These are phyloP conservation scores for Drosophila trapezifrons DNA, from an alignment of 1,140 invertebrate species.

Conservation along the genomic window DNA sequence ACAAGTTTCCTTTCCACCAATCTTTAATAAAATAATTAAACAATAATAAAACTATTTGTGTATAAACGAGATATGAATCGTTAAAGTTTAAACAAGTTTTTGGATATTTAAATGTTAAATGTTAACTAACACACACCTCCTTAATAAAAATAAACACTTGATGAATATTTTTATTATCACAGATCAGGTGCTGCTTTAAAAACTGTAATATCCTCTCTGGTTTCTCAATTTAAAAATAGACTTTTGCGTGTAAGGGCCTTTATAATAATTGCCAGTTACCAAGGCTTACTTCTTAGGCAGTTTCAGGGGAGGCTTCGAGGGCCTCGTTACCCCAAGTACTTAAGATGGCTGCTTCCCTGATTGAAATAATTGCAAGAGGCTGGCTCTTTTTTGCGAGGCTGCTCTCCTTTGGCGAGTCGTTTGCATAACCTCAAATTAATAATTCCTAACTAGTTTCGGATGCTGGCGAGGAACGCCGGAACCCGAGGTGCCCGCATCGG, in stretches of 20 bases:
- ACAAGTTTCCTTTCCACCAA: no score
- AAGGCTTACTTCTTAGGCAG: not conserved
- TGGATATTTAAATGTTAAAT: no score
- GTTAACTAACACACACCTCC: no score
- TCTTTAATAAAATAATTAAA: no score
- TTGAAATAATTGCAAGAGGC: constrained; percentile 25
- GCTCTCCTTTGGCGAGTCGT: constrained; percentile 10
- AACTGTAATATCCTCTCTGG: not conserved
- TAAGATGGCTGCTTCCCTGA: constrained; percentile 5
- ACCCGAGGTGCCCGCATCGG: not conserved
- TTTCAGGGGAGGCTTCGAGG: not conserved
- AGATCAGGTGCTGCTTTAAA: not conserved
- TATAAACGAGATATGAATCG: no score
- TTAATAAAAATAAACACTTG: no score
- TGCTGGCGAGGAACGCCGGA: constrained; percentile 9
- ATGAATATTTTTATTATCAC: no score
- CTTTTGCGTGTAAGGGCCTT: not conserved
- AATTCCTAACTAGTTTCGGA: constrained; percentile 48
- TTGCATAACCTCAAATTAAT: constrained; percentile 48
- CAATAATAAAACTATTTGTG: no score
- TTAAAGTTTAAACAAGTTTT: no score
- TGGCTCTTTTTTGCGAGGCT: not conserved
- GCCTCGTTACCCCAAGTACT: constrained; percentile 7
- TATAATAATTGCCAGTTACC: not conserved
- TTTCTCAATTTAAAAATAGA: constrained; percentile 1